These are phyloP conservation scores for Cephus rjabovi DNA, from an alignment of 2,888 invertebrate genomes.

Conservation along the genomic window DNA sequence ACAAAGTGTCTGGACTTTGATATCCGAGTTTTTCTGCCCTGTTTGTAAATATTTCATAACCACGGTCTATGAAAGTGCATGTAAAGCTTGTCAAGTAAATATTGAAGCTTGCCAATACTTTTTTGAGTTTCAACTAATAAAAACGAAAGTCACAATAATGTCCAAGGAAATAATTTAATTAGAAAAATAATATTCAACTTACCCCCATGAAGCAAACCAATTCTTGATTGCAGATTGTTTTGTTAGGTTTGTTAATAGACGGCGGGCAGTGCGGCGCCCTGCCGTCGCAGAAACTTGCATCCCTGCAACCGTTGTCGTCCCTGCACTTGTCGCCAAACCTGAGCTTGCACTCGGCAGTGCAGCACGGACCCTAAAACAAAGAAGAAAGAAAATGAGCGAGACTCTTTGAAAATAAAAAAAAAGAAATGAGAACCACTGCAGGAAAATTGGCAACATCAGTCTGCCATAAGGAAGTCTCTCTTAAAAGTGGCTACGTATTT, in stretches of 20 bases:
- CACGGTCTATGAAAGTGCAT: not conserved
- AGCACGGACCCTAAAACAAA: constrained; percentile 87
- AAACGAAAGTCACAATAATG: not conserved
- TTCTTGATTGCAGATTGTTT: constrained; percentile 96
- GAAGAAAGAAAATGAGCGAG: not conserved
- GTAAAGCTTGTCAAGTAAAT: not conserved
- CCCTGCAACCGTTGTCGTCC: constrained; percentile 93
- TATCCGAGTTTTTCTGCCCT: not conserved
- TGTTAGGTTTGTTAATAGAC: constrained; percentile 91
- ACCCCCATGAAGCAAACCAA: constrained; percentile 98
- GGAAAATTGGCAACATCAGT: not conserved
- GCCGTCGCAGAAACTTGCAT: constrained; percentile 93
- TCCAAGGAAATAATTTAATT: not conserved
- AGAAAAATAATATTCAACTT: constrained; percentile 61
- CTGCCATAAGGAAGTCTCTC: too few species aligned
- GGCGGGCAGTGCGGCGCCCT: constrained; percentile 90
- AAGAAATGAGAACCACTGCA: too few species aligned
- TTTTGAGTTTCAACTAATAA: not conserved
- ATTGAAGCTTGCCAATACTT: not conserved
- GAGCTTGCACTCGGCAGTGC: constrained; percentile 86
- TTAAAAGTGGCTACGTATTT: too few species aligned
- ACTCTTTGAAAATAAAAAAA: not conserved
- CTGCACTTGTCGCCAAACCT: constrained; percentile 90
- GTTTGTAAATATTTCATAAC: not conserved
- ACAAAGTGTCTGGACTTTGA: not conserved